Percentiles rank a stretch among this genome's conserved stretches.
phyloP scores from a whole-genome alignment of 2,888 invertebrate genomes.

The Drosophila pseudotalamancana region DNA sequence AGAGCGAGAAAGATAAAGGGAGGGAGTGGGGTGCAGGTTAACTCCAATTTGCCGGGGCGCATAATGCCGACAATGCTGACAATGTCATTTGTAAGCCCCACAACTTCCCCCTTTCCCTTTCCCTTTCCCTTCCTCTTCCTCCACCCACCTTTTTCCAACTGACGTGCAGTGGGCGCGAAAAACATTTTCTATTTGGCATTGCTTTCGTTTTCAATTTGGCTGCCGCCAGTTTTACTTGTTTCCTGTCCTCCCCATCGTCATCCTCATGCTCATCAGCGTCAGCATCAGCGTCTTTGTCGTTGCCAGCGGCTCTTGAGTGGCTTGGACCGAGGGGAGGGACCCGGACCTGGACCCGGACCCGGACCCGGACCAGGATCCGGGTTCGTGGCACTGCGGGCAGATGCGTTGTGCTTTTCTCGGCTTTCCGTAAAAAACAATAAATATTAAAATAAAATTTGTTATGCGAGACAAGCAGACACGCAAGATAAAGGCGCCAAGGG shows the following conservation, averaged over 20 bases:
- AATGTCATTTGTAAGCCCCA: conserved; percentile 63
- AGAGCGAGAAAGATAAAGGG: no score
- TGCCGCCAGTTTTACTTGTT: conserved; percentile 38
- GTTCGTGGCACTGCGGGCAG: conserved; percentile 16
- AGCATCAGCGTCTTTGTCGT: conserved; percentile 30
- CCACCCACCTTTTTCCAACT: neutral
- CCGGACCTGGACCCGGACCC: neutral
- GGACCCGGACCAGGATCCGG: neutral
- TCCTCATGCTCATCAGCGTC: conserved; percentile 15
- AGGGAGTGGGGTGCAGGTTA: conserved; percentile 55
- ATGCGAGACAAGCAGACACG: conserved; percentile 58
- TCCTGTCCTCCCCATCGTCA: conserved; percentile 11
- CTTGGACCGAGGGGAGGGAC: neutral
- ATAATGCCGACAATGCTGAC: conserved; percentile 78
- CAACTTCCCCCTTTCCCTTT: neutral
- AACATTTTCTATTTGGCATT: conserved; percentile 78
- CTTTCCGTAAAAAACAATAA: conserved; percentile 74
- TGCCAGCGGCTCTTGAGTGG: conserved; percentile 30
- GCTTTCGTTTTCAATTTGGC: conserved; percentile 77
- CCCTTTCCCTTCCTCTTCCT: neutral
- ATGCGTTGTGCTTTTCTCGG: conserved; percentile 61
- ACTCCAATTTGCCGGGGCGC: conserved; percentile 72
- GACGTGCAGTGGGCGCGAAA: conserved; percentile 42
- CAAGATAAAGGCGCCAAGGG: conserved; percentile 27
- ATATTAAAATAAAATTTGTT: conserved; percentile 77